Base-by-base conservation (phyloP, 2,113 vertebrate species). In the Bos javanicus region DNA sequence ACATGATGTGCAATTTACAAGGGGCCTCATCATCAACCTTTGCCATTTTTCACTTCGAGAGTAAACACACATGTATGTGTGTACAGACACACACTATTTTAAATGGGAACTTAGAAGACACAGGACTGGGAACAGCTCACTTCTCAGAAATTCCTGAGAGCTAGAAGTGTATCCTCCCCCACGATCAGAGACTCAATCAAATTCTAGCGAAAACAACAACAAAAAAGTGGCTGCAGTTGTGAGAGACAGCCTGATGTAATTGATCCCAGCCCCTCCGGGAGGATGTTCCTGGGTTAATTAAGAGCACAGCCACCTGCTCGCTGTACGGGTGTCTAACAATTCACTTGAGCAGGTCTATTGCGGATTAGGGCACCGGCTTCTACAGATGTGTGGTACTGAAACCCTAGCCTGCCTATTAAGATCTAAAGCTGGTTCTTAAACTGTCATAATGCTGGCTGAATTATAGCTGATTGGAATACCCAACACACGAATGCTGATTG, bases 241-340 rank as follows among this genome's bases (percentile, higher is more conserved):
- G 39, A 96, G 90, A 89, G 87, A 90, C 67, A 97, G 84, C 71
- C 89, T 97, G 80, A 95, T 94, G 82, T 96, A 96, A 97, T 82
- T 95, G 96, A 97, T 98, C 76, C 78, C 78, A 60, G 4, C 19
- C 94, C 95, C 78, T 64, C 13, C 30, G 94, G 86, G 92, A 98
- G 94, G 76, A 52, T 95, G 90, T 74, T 93, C 60, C 97, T 96
- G 91, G 87, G 93, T 97, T 97, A 97, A 96, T 97, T 91, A 97
- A 97, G 96, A 98, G 36, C 83, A 60, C 6, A 97, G 85, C 52
- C 87, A 87, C 98, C 97, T 98, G 89, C 30, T 76, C 82, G 74
- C 43, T 59, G 3, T 1, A 43, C 12, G 64, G 43, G 16, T 21
- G 4, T 67, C 88, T 94, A 25, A 91, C 50, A 86, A 91, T 91